These are phyloP conservation scores for Forbesichthys papilliferus DNA, from an alignment of 2,113 vertebrate genomes.

Conservation along the genomic window DNA sequence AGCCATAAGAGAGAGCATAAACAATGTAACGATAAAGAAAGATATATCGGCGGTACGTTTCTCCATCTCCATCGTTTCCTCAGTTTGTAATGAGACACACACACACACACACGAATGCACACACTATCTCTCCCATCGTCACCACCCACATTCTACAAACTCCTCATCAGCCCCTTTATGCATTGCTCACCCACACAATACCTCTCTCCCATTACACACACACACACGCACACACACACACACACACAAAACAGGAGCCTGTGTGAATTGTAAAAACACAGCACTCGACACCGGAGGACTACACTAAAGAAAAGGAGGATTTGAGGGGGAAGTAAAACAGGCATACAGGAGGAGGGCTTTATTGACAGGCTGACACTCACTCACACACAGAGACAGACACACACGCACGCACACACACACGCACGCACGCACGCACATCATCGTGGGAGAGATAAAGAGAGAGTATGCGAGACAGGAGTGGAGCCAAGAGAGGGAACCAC, in stretches of 20 bases:
- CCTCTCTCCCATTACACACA: conserved; percentile 5
- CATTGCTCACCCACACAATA: conserved; percentile 9
- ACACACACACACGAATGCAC: conserved; percentile 7
- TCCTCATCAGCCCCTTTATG: too few relatives aligned
- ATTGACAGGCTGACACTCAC: conserved; percentile 3
- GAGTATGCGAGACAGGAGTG: background rate
- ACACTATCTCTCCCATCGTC: background rate
- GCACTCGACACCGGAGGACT: too few relatives aligned
- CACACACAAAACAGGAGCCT: background rate
- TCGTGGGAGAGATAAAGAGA: conserved; percentile 49
- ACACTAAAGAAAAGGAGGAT: too few relatives aligned
- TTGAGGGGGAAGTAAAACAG: background rate
- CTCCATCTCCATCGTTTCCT: too few relatives aligned
- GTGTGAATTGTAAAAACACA: too few relatives aligned
- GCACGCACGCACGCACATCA: conserved; percentile 59
- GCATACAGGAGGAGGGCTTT: background rate
- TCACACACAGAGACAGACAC: conserved; percentile 6
- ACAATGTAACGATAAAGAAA: too few relatives aligned
- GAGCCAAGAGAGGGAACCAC: background rate
- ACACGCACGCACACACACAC: conserved; percentile 48
- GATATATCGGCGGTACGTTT: too few relatives aligned
- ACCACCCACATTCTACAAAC: too few relatives aligned
- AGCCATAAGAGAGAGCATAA: too few relatives aligned
- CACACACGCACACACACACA: conserved; percentile 11
- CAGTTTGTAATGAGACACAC: background rate